Conservation (phyloP, 2,888 invertebrate species). For the Ashinkailepas kermadecensis region DNA sequence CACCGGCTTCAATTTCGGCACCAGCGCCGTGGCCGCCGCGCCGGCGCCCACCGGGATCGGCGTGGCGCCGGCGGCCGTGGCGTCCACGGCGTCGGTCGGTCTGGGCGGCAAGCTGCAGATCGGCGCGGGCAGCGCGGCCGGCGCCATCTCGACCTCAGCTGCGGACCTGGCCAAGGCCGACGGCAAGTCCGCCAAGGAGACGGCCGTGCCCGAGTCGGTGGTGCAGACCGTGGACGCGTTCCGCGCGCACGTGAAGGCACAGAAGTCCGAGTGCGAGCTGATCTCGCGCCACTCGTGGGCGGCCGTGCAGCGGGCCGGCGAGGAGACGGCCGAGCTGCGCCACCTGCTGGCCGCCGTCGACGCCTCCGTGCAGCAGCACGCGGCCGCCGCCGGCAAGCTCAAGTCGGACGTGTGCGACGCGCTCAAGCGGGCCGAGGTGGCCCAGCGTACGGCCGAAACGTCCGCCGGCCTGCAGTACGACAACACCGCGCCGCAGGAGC, state of each 20-base stretch:
- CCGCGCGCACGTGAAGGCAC: slow-evolving; percentile 70
- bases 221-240: slow-evolving; percentile 67
- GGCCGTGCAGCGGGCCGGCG: slow-evolving; percentile 55
- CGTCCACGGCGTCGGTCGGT: not conserved
- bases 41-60: not conserved
- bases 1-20: not conserved
- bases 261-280: slow-evolving; percentile 71
- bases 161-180: slow-evolving; percentile 36
- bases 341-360: slow-evolving; percentile 55
- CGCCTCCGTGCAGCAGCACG: slow-evolving; percentile 55
- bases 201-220: slow-evolving; percentile 66
- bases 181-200: slow-evolving; percentile 53
- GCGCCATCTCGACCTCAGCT: not conserved
- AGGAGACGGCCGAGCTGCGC: slow-evolving; percentile 54
- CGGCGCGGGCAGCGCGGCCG: not conserved
- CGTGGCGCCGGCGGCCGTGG: not conserved
- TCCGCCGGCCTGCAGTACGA: slow-evolving; percentile 67
- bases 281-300: slow-evolving; percentile 63
- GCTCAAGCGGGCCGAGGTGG: slow-evolving; percentile 65
- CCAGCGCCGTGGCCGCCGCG: not conserved
- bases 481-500: slow-evolving; percentile 61
- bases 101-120: slow-evolving; percentile 15
- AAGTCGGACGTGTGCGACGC: slow-evolving; percentile 56
- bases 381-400: slow-evolving; percentile 54
- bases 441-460: slow-evolving; percentile 67